Conservation (phyloP, 2,888 invertebrate genomes). For the Congeria kusceri region DNA sequence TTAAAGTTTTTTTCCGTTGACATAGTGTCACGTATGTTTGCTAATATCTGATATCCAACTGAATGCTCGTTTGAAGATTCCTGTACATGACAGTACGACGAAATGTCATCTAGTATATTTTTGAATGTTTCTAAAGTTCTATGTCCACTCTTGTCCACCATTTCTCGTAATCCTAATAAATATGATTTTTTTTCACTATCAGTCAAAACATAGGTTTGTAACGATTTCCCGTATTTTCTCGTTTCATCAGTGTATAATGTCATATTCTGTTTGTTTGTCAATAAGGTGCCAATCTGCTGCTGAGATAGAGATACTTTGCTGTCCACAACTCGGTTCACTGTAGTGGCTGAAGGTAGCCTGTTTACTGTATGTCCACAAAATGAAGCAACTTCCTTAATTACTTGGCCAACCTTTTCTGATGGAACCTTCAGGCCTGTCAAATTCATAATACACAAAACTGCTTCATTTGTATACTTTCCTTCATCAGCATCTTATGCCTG, state of each 20-base stretch:
- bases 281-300: slow-evolving; percentile 28
- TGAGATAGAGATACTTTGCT: slow-evolving; percentile 40
- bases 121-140: slow-evolving; percentile 37
- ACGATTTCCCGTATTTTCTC: slow-evolving; percentile 49
- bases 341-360: slow-evolving; percentile 38
- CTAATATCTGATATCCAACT: slow-evolving; percentile 29
- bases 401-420: slow-evolving; percentile 48
- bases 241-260: slow-evolving; percentile 63
- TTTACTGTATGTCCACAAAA: slow-evolving; percentile 43
- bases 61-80: not conserved
- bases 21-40: slow-evolving; percentile 49
- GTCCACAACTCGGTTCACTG: slow-evolving; percentile 52
- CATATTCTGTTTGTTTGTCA: slow-evolving; percentile 19
- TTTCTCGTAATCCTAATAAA: slow-evolving; percentile 42
- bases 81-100: slow-evolving; percentile 10
- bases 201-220: slow-evolving; percentile 48
- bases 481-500: too few species aligned
- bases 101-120: slow-evolving; percentile 13
- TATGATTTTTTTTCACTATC: slow-evolving; percentile 42
- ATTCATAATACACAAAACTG: slow-evolving; percentile 52
- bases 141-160: slow-evolving; percentile 45
- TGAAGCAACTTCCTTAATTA: slow-evolving; percentile 41
- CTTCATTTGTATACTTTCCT: too few species aligned
- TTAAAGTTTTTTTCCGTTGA: slow-evolving; percentile 40
- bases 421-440: slow-evolving; percentile 51